phyloP scores from a whole-genome alignment of 2,113 vertebrate species.

The Eidolon helvum region DNA sequence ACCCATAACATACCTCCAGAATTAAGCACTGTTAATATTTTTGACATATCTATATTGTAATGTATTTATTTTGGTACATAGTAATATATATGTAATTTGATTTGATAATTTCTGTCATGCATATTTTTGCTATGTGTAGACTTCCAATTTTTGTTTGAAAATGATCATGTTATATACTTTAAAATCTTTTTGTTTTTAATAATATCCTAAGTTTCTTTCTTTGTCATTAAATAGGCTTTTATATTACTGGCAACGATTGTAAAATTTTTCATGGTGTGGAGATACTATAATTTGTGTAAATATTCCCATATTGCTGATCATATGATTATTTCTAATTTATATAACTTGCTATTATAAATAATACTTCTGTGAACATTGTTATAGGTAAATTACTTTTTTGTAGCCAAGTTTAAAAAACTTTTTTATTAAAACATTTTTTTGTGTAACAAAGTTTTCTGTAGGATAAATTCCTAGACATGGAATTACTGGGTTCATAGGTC shows the following conservation, averaged over 20 bases:
- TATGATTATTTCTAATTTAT: background rate
- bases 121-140: background rate
- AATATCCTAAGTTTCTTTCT: background rate
- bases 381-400: background rate
- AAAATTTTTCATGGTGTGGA: background rate
- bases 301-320: background rate
- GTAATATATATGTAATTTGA: background rate
- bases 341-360: background rate
- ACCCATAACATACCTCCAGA: background rate
- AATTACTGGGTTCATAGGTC: background rate
- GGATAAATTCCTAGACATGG: background rate
- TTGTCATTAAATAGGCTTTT: background rate
- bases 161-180: background rate
- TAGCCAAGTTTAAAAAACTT: background rate
- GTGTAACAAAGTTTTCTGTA: background rate
- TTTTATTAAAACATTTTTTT: too few relatives aligned
- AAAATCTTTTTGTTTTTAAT: background rate
- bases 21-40: background rate
- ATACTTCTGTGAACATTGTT: background rate
- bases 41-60: background rate
- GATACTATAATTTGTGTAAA: slow-evolving; percentile 1
- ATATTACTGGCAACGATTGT: background rate
- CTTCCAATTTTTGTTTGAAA: background rate
- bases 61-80: background rate
- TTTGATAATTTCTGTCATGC: background rate